Base-by-base conservation (phyloP, 2,888 invertebrate species). In the Ormyrus nitidulus region DNA sequence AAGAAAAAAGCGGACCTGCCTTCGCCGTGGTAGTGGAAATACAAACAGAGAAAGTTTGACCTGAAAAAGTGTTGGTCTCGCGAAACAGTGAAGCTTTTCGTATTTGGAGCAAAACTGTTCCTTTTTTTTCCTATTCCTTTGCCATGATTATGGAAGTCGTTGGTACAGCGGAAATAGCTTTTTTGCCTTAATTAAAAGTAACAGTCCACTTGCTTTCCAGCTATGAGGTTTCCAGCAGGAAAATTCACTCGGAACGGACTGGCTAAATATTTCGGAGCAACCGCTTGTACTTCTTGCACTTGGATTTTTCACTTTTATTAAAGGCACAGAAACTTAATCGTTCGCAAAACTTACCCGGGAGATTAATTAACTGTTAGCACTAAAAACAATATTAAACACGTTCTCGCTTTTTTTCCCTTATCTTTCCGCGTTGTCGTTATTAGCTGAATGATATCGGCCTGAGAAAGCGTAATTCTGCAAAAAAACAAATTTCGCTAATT, bases 41-140 rank as follows among this genome's bases (percentile, higher is more conserved):
- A 66, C 75, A 75, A 75, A 75, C 66, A 66, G 34, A 77, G 51
- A 66, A 72, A 78, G 53, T 78, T 78, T 78, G 59, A 53, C 59
- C 71, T 59, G 53, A 49, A 78, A 78, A 77, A 77, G 58, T 48
- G 68, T 53, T 58, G 49, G 44, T n/a, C 68, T 10, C 34, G 59
- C 54, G 54, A 62, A 62, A 62, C 49, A 72, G 44, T 10, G 71
- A 65, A 77, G 64, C 71, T 48, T 19, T 19, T 48, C 13, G 58
- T 9, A 44, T 53, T 53, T 61, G 62, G 66, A 66, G 34, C 65
- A 51, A 46, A 44, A 58, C n/a, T 61, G 19, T 19, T 19, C 19
- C 19, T 19, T 19, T 19, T 19, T 19, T 19, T 19, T 19, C 1
- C 19, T 19, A 19, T 66, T 59, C 51, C 51, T 59, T 44, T 53